Evolutionary conservation across 2,888 invertebrate species (phyloP).

Genomic region (Ochropacha duplaris): DNA sequence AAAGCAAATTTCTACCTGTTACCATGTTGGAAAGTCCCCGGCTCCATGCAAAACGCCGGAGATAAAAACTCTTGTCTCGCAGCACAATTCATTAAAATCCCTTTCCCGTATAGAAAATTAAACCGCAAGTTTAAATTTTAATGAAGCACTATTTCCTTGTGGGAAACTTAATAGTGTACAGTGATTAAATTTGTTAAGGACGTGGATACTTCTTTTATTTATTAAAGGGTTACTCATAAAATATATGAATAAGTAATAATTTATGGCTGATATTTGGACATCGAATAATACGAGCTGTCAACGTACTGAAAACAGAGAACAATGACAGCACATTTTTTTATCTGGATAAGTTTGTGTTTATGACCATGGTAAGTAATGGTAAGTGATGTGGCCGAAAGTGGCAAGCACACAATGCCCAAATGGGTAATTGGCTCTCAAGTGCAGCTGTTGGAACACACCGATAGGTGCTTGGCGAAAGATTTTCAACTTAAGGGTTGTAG

Average conservation of each 20-base stretch:
- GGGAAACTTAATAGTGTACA: slow-evolving; percentile 52
- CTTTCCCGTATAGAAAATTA: slow-evolving; percentile 55
- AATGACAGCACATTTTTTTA: too few species aligned
- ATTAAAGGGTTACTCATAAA: neutral
- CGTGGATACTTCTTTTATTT: neutral
- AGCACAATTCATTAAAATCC: slow-evolving; percentile 56
- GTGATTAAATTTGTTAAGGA: slow-evolving; percentile 47
- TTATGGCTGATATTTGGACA: too few species aligned
- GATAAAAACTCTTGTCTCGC: slow-evolving; percentile 61
- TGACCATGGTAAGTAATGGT: too few species aligned
- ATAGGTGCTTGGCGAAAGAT: too few species aligned
- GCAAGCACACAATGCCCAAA: too few species aligned
- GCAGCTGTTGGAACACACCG: too few species aligned
- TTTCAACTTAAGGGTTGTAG: too few species aligned
- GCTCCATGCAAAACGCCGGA: slow-evolving; percentile 28
- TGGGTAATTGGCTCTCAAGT: too few species aligned
- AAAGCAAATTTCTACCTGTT: neutral
- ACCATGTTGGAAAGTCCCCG: slow-evolving; percentile 9
- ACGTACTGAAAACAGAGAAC: too few species aligned
- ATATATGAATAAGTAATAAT: neutral
- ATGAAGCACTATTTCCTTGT: slow-evolving; percentile 59
- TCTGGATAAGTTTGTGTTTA: too few species aligned
- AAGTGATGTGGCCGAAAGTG: too few species aligned
- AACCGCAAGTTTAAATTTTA: slow-evolving; percentile 56
- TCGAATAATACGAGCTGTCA: too few species aligned